These are phyloP conservation scores for Phalacrocorax pelagicus DNA, from an alignment of 2,113 vertebrate genomes.

Conservation along the genomic window DNA sequence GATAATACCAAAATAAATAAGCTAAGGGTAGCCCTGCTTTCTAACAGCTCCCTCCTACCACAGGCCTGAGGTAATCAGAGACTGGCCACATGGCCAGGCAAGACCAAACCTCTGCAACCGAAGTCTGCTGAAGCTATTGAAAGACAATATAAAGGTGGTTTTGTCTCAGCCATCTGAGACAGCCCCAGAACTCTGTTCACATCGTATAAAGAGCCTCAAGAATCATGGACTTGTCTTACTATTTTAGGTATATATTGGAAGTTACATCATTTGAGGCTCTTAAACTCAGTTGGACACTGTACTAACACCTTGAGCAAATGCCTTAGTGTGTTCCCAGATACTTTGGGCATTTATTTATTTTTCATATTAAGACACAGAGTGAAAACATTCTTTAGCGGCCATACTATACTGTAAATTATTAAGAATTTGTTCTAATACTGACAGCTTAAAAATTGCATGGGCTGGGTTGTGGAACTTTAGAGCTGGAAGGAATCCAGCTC, in stretches of 20 bases:
- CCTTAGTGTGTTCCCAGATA: neutral
- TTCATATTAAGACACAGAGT: neutral
- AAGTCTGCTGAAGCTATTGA: neutral
- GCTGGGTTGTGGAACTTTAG: neutral
- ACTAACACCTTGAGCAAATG: neutral
- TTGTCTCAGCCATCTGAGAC: neutral
- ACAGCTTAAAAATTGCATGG: slow-evolving; percentile 7
- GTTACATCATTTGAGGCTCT: neutral
- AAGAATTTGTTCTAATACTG: slow-evolving; percentile 2
- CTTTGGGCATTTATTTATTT: slow-evolving; percentile 2
- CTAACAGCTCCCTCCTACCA: neutral
- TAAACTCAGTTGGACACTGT: neutral
- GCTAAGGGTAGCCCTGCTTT: neutral
- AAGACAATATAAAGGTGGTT: neutral
- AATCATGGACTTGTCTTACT: neutral
- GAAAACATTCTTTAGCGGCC: slow-evolving; percentile 11
- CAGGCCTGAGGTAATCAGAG: neutral
- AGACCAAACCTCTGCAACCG: neutral
- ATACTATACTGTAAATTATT: neutral
- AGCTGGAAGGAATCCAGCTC: neutral
- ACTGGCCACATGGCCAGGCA: neutral
- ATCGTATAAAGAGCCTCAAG: neutral
- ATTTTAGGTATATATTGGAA: neutral
- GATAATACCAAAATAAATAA: neutral
- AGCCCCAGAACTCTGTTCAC: neutral